Evolutionary conservation across 2,888 invertebrate species (phyloP).

Genomic region (Marasmarcha lunaedactyla): DNA sequence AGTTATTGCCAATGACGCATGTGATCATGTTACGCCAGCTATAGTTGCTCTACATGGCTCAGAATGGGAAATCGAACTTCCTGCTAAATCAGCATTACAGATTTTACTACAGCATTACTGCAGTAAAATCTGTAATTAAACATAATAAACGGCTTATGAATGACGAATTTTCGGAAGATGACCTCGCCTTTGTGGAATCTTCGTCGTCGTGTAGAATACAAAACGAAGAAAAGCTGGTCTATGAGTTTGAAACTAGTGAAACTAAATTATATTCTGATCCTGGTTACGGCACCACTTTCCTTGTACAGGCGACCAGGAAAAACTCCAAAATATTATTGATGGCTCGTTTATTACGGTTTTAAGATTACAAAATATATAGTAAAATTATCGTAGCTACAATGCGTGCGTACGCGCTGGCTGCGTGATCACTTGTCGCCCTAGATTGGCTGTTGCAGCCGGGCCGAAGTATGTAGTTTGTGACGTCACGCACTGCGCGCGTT

Average conservation of each 20-base stretch:
- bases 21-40: slow-evolving; percentile 83
- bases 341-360: too few relatives aligned
- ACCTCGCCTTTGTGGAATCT: slow-evolving; percentile 54
- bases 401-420: too few relatives aligned
- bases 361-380: too few relatives aligned
- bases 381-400: too few relatives aligned
- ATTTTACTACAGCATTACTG: too few relatives aligned
- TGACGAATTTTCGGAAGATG: slow-evolving; percentile 60
- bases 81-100: slow-evolving; percentile 82
- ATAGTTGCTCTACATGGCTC: slow-evolving; percentile 77
- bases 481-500: too few relatives aligned
- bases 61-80: slow-evolving; percentile 79
- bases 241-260: slow-evolving; percentile 64
- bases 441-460: too few relatives aligned
- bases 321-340: too few relatives aligned
- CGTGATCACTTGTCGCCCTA: too few relatives aligned
- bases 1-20: slow-evolving; percentile 84
- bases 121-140: slow-evolving; percentile 73
- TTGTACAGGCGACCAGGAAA: too few relatives aligned
- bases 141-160: slow-evolving; percentile 75
- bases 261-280: slow-evolving; percentile 68
- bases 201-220: slow-evolving; percentile 66
- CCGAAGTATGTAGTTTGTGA: too few relatives aligned
- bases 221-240: slow-evolving; percentile 53
- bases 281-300: too few relatives aligned